Conservation (phyloP, 2,797 vertebrate species). For the Cirrhinus mrigala region DNA sequence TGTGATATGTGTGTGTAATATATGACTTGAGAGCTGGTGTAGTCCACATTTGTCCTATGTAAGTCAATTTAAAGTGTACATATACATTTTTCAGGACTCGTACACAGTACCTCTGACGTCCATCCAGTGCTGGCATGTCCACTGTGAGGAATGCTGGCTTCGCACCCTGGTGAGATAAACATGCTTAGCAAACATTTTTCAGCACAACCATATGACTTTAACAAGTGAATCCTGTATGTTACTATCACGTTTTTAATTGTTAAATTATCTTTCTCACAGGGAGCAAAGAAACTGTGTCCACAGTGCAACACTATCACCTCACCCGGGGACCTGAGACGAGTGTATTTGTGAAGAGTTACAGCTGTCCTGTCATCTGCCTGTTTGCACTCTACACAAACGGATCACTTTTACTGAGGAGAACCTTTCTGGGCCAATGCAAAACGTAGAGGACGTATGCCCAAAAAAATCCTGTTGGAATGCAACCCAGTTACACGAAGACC, state of each 20-base stretch:
- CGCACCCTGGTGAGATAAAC: constrained; percentile 79
- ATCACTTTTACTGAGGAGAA: constrained; percentile 10
- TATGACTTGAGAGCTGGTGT: neutral
- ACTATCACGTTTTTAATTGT: neutral
- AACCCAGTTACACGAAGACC: constrained; percentile 26
- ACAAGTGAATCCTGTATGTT: neutral
- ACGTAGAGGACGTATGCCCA: neutral
- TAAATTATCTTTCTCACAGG: constrained; percentile 66
- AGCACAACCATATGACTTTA: neutral
- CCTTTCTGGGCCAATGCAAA: constrained; percentile 2
- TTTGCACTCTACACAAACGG: constrained; percentile 37
- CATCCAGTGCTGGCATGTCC: constrained; percentile 89
- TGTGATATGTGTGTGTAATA: neutral
- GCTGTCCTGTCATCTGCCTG: constrained; percentile 73
- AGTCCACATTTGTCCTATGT: neutral
- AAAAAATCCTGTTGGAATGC: neutral
- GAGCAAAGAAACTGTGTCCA: constrained; percentile 86
- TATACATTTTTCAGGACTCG: constrained; percentile 74
- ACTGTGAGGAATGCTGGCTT: constrained; percentile 88
- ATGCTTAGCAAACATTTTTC: neutral
- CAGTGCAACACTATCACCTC: constrained; percentile 89
- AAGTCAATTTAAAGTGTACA: neutral
- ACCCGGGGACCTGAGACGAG: constrained; percentile 83
- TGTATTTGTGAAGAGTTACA: constrained; percentile 81
- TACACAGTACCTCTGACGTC: constrained; percentile 85